phyloP scores from a whole-genome alignment of 2,113 vertebrate genomes.

The Eptesicus fuscus region DNA sequence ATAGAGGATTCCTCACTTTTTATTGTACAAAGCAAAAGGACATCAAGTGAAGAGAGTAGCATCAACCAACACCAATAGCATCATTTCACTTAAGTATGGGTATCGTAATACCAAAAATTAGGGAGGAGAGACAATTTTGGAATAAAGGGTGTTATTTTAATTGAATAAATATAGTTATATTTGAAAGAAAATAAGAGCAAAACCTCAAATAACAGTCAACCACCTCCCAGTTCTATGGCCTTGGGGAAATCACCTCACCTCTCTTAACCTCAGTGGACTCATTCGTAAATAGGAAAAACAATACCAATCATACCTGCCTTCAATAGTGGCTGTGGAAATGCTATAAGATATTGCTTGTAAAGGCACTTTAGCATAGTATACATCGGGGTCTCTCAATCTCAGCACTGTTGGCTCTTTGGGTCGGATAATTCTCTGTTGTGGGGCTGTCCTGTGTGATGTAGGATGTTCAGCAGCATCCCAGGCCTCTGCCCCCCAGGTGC shows the following conservation, averaged over 20 bases:
- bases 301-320: neutral
- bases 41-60: neutral
- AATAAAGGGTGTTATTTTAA: neutral
- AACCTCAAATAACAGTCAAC: neutral
- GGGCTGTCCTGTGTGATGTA: too few species aligned
- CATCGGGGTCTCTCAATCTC: too few species aligned
- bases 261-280: neutral
- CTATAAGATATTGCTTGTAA: neutral
- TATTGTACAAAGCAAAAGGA: neutral
- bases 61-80: neutral
- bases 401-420: too few species aligned
- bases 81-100: neutral
- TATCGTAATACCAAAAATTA: neutral
- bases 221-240: neutral
- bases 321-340: neutral
- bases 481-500: neutral
- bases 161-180: neutral
- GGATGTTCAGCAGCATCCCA: neutral
- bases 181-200: neutral
- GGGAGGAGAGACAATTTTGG: neutral
- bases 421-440: too few species aligned
- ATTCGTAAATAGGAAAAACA: neutral
- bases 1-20: neutral
- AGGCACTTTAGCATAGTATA: neutral
- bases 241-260: neutral